Conservation (phyloP, 2,797 vertebrate genomes). For the Lutjanus campechanus region DNA sequence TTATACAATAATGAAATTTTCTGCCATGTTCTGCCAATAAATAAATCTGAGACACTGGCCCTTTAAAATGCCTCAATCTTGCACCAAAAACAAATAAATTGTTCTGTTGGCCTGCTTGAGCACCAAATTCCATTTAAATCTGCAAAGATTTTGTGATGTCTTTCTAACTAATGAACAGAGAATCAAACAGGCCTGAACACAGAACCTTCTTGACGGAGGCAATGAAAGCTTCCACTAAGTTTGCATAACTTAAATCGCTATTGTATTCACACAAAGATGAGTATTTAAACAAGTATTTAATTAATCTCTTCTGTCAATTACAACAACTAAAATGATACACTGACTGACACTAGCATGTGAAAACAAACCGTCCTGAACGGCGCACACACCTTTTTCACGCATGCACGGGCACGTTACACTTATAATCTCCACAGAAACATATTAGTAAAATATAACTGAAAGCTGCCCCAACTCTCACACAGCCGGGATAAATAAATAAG, state of each 20-base stretch:
- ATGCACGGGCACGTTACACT: background rate
- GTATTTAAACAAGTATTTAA: background rate
- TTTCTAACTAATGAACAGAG: background rate
- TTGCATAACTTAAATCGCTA: background rate
- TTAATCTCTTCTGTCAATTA: background rate
- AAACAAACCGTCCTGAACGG: background rate
- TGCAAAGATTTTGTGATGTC: background rate
- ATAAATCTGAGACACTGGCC: too few species aligned
- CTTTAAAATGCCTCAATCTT: background rate
- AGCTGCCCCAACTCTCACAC: background rate
- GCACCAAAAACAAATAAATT: background rate
- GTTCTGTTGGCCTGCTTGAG: background rate
- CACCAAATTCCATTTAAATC: background rate
- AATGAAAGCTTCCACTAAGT: background rate
- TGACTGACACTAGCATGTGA: background rate
- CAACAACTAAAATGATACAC: background rate
- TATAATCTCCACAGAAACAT: background rate
- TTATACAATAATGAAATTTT: too few species aligned
- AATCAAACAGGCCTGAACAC: background rate
- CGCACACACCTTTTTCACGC: background rate
- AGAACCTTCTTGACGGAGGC: too few species aligned
- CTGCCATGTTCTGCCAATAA: too few species aligned
- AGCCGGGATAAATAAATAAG: constrained; percentile 31
- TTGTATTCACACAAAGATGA: background rate
- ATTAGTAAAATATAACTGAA: background rate